phyloP scores from a whole-genome alignment of 1,140 invertebrate genomes.

The Orchestia grillus region DNA sequence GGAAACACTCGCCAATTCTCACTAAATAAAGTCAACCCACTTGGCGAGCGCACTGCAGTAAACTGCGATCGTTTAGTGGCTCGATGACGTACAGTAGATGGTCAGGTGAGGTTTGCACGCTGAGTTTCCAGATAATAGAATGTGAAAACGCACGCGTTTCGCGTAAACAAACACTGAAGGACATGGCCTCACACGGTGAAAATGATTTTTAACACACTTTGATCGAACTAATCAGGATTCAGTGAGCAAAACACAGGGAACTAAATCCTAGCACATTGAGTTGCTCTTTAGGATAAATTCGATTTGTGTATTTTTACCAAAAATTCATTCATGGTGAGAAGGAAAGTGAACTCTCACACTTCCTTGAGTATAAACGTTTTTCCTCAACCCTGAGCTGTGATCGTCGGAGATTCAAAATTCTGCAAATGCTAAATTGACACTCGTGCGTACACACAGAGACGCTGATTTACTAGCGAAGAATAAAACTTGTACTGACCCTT shows the following conservation, averaged over 20 bases:
- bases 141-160: neutral
- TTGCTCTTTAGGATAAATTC: too few species aligned
- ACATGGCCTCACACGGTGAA: neutral
- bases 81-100: neutral
- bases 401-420: neutral
- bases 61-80: neutral
- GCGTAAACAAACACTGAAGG: neutral
- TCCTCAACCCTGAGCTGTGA: neutral
- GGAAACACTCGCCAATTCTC: too few species aligned
- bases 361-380: neutral
- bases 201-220: neutral
- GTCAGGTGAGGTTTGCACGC: too few species aligned
- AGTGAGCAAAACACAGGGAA: too few species aligned
- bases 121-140: neutral
- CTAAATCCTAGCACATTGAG: too few species aligned
- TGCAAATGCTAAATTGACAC: neutral
- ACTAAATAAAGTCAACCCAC: too few species aligned
- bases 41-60: neutral
- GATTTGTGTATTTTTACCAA: neutral
- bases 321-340: neutral
- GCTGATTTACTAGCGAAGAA: neutral
- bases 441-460: neutral
- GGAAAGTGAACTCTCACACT: neutral
- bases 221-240: too few species aligned
- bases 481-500: neutral